Evolutionary conservation across 2,888 invertebrate genomes (phyloP).

Genomic region (Nineta flava): DNA sequence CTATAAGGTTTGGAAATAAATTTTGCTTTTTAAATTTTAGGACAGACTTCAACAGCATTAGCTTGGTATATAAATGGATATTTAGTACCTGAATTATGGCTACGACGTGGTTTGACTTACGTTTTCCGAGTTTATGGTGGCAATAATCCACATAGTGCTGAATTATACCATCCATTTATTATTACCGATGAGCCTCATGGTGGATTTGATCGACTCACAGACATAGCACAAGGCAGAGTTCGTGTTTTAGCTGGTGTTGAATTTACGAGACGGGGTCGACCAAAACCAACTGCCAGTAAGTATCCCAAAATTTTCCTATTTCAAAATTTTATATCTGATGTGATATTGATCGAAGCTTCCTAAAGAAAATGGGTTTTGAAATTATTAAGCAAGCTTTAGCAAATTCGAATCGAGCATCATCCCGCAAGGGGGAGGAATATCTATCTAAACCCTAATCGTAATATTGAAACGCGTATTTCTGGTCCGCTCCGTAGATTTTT

Average conservation of each 20-base stretch:
- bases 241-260: slow-evolving; percentile 67
- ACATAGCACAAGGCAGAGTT: slow-evolving; percentile 51
- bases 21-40: slow-evolving; percentile 20
- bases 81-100: slow-evolving; percentile 72
- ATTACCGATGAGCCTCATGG: slow-evolving; percentile 75
- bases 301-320: neutral
- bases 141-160: slow-evolving; percentile 73
- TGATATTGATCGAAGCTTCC: neutral
- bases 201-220: slow-evolving; percentile 59
- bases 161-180: slow-evolving; percentile 77
- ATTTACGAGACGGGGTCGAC: slow-evolving; percentile 65
- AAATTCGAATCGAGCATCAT: neutral
- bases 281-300: slow-evolving; percentile 56
- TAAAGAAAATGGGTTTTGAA: neutral
- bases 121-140: slow-evolving; percentile 70
- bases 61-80: slow-evolving; percentile 91
- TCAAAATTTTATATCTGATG: too few species aligned
- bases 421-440: too few species aligned
- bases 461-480: too few species aligned
- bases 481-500: too few species aligned
- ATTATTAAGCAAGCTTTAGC: neutral
- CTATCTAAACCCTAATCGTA: too few species aligned
- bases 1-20: neutral
- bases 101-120: slow-evolving; percentile 73
- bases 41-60: slow-evolving; percentile 51